Evolutionary conservation across 2,113 vertebrate species (phyloP), one percentile per base, ranked within the genome.

Genomic region (Amia ocellicauda): DNA sequence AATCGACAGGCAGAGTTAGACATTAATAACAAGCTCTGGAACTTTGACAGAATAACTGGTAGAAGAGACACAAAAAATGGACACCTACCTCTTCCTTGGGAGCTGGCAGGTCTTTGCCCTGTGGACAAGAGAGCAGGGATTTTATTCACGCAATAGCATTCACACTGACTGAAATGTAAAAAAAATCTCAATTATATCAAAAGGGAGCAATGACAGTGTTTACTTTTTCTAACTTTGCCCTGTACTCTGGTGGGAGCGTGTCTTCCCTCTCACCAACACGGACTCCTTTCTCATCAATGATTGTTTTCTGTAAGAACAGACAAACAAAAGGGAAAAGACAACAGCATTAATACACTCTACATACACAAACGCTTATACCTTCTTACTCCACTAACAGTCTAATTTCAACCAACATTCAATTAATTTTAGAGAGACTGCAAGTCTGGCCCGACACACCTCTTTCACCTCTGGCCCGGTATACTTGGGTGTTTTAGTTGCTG

Each of bases 381-480:
- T 11, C 2, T 5, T 36, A 36, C 31, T 36, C 31, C 31, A 36
- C 5, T 7, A 11, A 11, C 31, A 36, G 31, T 36, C 5, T 5
- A 36, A 11, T 36, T 7, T 36, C 5, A 36, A 36, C 31, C 31
- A 5, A 36, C 1, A 36, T 5, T 36, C 31, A 36, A 5, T 7
- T 11, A 36, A 11, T 11, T 36, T 36, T 5, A 5, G 5, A 11
- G 31, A 36, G 5, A 36, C 5, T 36, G 11, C 31, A 11, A 36
- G 31, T 7, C 31, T 7, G 11, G 31, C 31, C 31, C 31, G 11
- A 7, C 47, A 40, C 78, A 90, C 87, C 85, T 88, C 87, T 66
- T 2, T 71, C 61, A 89, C 80, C 63, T 85, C 74, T 51, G 86
- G 84, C 17, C 88, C 84, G 0, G 75, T 84, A 73, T 73, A 86